A percentile compares a stretch with the other conserved stretches of the same genome.
Evolutionary conservation across 2,797 vertebrate genomes (phyloP).

Genomic region (Natrix natrix): DNA sequence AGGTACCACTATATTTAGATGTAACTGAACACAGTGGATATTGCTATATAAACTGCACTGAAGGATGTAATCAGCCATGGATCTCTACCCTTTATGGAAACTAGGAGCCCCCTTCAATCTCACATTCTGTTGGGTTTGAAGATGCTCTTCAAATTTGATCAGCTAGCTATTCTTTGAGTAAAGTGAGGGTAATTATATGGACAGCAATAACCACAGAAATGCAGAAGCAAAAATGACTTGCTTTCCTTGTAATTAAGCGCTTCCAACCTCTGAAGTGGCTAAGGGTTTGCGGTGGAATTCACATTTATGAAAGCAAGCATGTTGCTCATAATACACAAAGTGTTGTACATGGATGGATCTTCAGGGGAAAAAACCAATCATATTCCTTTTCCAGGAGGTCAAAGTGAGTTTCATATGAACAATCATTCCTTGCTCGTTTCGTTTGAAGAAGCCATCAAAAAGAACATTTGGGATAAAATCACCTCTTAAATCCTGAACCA

Average conservation of each 20-base stretch:
- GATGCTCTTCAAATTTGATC: constrained; percentile 65
- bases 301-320: constrained; percentile 62
- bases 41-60: not conserved
- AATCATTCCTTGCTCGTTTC: not conserved
- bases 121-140: constrained; percentile 56
- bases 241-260: constrained; percentile 70
- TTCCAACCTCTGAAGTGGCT: constrained; percentile 66
- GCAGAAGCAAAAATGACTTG: constrained; percentile 66
- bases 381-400: not conserved
- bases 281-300: constrained; percentile 60
- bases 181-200: constrained; percentile 68
- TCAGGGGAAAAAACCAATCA: not conserved
- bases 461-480: not conserved
- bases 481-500: not conserved
- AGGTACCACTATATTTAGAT: not conserved
- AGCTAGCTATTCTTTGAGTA: constrained; percentile 67
- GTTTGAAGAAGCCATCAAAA: not conserved
- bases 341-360: constrained; percentile 36
- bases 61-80: not conserved
- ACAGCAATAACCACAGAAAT: constrained; percentile 70
- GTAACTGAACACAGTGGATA: not conserved
- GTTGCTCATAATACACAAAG: constrained; percentile 23
- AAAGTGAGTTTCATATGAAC: not conserved
- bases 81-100: constrained; percentile 45
- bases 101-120: constrained; percentile 48